These are phyloP conservation scores for Eurosta solidaginis DNA, from an alignment of 1,140 invertebrate genomes.

Conservation along the genomic window DNA sequence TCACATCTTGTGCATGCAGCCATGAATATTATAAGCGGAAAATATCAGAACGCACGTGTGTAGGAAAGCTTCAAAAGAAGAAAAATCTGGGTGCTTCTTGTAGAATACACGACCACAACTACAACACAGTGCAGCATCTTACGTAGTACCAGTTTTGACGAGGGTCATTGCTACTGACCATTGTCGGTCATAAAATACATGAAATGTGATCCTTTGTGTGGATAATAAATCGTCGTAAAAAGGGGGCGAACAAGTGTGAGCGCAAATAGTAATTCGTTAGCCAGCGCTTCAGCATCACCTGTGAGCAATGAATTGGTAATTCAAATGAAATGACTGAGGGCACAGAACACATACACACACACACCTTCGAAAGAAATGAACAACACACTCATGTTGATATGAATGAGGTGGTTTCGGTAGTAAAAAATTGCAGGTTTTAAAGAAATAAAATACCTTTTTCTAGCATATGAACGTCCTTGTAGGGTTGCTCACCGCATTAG, in stretches of 20 bases:
- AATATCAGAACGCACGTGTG: no score
- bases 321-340: background rate
- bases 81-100: background rate
- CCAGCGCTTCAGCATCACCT: background rate
- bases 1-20: no score
- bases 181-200: background rate
- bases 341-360: background rate
- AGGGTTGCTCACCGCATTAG: background rate
- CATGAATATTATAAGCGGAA: no score
- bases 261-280: background rate
- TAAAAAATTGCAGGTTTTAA: background rate
- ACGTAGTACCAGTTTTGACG: background rate
- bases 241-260: background rate
- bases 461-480: background rate
- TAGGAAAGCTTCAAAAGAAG: no score
- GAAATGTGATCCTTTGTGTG: background rate
- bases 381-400: background rate
- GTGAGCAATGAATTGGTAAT: slow-evolving; percentile 7
- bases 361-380: background rate
- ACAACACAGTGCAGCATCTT: background rate
- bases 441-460: background rate
- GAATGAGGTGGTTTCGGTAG: background rate
- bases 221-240: background rate
- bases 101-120: no score
- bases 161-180: slow-evolving; percentile 1